Evolutionary conservation across 2,888 invertebrate species (phyloP).

Genomic region (Hypena proboscidalis): DNA sequence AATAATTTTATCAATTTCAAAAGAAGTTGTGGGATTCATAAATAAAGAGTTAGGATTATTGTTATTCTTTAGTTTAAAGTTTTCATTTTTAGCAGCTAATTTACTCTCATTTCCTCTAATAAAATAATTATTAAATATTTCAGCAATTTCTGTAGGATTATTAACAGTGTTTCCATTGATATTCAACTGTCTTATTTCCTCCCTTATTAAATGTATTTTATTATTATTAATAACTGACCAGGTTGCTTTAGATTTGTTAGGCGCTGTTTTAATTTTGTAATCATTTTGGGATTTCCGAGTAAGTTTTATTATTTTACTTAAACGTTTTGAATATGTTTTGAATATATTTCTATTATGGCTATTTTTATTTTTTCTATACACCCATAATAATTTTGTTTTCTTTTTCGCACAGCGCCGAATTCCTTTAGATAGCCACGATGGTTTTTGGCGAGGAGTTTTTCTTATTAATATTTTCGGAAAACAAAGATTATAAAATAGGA

Average conservation of each 20-base stretch:
- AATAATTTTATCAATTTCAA: too few relatives aligned
- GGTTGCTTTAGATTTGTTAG: slow-evolving; percentile 6
- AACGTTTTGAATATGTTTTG: neutral
- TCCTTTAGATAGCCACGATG: slow-evolving; percentile 4
- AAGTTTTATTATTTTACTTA: slow-evolving; percentile 2
- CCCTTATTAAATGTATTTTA: neutral
- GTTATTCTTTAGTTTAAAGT: too few relatives aligned
- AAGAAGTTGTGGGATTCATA: too few relatives aligned
- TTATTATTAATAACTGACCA: slow-evolving; percentile 8
- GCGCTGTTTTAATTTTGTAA: slow-evolving; percentile 1
- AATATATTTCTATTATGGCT: neutral
- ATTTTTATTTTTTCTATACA: slow-evolving; percentile 2
- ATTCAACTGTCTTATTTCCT: neutral
- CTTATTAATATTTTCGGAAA: slow-evolving; percentile 2
- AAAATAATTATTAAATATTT: slow-evolving; percentile 1
- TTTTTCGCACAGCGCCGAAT: neutral
- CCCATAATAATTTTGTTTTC: slow-evolving; percentile 3
- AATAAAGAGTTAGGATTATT: too few relatives aligned
- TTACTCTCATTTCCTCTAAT: too few relatives aligned
- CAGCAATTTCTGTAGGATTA: neutral
- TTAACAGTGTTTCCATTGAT: neutral
- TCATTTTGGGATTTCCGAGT: slow-evolving; percentile 8
- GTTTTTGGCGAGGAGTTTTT: neutral
- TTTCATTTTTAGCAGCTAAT: too few relatives aligned
- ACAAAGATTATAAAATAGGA: neutral